These are phyloP conservation scores for Neodiprion virginianus DNA, from an alignment of 1,140 invertebrate species.

Conservation along the genomic window DNA sequence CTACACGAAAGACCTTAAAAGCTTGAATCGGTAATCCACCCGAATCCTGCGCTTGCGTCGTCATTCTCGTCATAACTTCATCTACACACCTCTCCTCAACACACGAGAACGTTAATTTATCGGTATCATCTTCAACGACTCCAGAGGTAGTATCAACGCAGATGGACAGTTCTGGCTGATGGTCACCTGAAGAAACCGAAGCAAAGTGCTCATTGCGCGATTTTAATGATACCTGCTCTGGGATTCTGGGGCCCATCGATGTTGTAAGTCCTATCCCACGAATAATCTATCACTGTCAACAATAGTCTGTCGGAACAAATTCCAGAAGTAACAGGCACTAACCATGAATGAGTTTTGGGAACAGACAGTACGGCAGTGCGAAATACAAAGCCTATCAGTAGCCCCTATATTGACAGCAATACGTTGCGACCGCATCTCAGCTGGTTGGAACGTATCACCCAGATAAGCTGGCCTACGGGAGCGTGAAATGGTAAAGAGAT, in stretches of 20 bases:
- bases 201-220: background rate
- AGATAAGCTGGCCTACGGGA: too few species aligned
- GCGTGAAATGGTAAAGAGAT: too few species aligned
- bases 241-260: background rate
- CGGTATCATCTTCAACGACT: background rate
- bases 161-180: background rate
- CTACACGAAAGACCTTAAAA: background rate
- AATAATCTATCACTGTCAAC: background rate
- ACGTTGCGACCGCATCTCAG: too few species aligned
- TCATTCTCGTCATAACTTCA: conserved; percentile 6
- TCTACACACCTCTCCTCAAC: background rate
- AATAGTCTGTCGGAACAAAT: background rate
- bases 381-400: too few species aligned
- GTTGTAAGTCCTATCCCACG: background rate
- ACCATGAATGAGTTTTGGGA: too few species aligned
- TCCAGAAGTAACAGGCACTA: background rate
- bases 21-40: background rate
- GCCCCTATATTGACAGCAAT: too few species aligned
- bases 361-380: too few species aligned
- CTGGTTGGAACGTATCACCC: too few species aligned
- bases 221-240: background rate
- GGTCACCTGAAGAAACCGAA: background rate
- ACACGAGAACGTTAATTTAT: background rate
- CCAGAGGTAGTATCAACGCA: background rate
- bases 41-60: background rate